Percentiles rank a stretch among this genome's conserved stretches.
phyloP scores from a whole-genome alignment of 2,888 invertebrate genomes.

The Heliconius charithonia region DNA sequence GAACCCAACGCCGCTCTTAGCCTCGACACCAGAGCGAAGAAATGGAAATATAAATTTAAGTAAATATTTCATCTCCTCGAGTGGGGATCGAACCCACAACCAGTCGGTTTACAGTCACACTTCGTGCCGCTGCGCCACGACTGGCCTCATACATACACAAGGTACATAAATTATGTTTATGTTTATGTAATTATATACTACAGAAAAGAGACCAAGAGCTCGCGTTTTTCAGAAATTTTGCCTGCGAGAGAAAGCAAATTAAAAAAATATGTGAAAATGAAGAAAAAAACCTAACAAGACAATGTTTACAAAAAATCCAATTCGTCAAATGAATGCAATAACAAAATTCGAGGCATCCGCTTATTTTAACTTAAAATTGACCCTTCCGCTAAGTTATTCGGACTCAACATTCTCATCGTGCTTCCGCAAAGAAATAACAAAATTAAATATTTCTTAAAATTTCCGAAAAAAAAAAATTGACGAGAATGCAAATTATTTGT shows the following conservation, averaged over 20 bases:
- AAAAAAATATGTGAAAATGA: not conserved
- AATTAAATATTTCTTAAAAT: conserved; percentile 12
- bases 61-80: no score
- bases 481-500: conserved; percentile 66
- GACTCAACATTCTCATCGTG: conserved; percentile 5
- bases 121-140: no score
- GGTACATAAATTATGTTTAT: no score
- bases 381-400: conserved; percentile 22
- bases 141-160: no score
- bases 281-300: not conserved
- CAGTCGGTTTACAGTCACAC: no score
- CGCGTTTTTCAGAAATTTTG: not conserved
- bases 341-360: conserved; percentile 14
- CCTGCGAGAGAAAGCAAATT: not conserved
- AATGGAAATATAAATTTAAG: no score
- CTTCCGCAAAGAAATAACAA: not conserved
- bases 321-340: conserved; percentile 16
- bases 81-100: no score
- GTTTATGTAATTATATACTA: no score
- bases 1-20: no score
- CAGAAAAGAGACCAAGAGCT: no score
- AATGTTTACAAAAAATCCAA: conserved; percentile 6
- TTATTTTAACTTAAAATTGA: conserved; percentile 7
- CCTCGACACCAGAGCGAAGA: no score
- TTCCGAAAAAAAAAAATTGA: not conserved